phyloP scores from a whole-genome alignment of 1,140 invertebrate genomes.

The Tetraneura akinire region DNA sequence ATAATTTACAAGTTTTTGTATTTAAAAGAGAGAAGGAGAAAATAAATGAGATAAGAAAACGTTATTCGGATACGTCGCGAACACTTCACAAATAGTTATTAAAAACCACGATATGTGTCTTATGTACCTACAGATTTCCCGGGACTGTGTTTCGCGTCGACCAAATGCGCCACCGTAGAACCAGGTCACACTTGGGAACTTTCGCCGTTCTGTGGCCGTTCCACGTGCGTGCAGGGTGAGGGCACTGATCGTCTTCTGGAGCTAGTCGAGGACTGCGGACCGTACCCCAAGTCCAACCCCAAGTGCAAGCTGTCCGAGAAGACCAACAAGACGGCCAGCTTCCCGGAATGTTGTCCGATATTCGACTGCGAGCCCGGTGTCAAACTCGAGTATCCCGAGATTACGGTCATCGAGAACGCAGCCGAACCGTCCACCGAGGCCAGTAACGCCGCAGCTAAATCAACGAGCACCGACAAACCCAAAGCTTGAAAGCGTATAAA shows the following conservation, averaged over 20 bases:
- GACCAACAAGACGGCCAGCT: constrained; percentile 83
- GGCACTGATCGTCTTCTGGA: constrained; percentile 71
- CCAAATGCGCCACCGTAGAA: constrained; percentile 82
- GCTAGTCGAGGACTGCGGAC: constrained; percentile 84
- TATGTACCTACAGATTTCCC: constrained; percentile 86
- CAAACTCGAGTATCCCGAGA: constrained; percentile 81
- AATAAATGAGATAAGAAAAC: too few relatives aligned
- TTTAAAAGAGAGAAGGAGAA: too few relatives aligned
- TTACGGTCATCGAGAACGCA: constrained; percentile 64
- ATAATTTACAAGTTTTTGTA: too few relatives aligned
- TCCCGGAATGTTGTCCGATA: constrained; percentile 80
- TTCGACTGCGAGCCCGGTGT: constrained; percentile 83
- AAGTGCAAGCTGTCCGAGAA: constrained; percentile 84
- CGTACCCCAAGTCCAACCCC: constrained; percentile 78
- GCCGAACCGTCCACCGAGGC: constrained; percentile 59
- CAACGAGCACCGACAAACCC: constrained; percentile 17
- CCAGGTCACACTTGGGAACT: constrained; percentile 81
- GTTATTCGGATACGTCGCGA: too few relatives aligned
- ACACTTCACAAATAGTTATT: too few relatives aligned
- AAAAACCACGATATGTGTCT: too few relatives aligned
- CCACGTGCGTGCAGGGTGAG: constrained; percentile 77
- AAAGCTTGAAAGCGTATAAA: constrained; percentile 42
- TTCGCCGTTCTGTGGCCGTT: constrained; percentile 82
- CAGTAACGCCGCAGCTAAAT: constrained; percentile 52
- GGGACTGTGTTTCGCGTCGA: constrained; percentile 84